Percentiles rank a stretch among this genome's conserved stretches.
Conservation (phyloP, 2,113 vertebrate species). For the Paralichthys olivaceus region DNA sequence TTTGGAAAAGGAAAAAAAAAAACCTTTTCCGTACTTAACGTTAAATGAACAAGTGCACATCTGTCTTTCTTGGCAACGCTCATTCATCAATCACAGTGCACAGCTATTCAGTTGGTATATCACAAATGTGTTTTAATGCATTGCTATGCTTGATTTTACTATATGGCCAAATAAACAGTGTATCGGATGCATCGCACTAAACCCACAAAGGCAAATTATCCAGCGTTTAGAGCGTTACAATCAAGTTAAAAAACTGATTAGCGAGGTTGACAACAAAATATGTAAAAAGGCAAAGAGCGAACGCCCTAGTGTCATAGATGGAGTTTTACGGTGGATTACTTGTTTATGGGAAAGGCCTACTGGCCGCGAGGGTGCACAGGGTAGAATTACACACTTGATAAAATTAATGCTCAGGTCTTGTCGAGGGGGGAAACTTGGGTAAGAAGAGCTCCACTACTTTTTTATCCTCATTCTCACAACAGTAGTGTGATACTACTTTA, state of each 20-base stretch:
- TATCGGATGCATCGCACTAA: slow-evolving; percentile 52
- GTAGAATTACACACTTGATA: slow-evolving; percentile 70
- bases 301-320: slow-evolving; percentile 55
- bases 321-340: slow-evolving; percentile 66
- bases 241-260: slow-evolving; percentile 75
- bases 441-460: slow-evolving; percentile 33
- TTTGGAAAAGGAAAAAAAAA: background rate
- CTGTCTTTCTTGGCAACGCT: slow-evolving; percentile 1
- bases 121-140: slow-evolving; percentile 24
- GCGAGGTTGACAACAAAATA: slow-evolving; percentile 60
- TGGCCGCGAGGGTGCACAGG: slow-evolving; percentile 52
- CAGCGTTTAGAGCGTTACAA: slow-evolving; percentile 64
- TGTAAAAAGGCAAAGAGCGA: slow-evolving; percentile 51
- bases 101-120: background rate
- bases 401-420: slow-evolving; percentile 58
- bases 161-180: slow-evolving; percentile 46
- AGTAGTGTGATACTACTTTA: background rate
- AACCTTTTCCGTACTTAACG: slow-evolving; percentile 18
- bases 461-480: slow-evolving; percentile 17
- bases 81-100: background rate
- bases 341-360: slow-evolving; percentile 65
- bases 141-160: slow-evolving; percentile 25
- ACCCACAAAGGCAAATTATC: slow-evolving; percentile 62
- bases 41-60: slow-evolving; percentile 50
- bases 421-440: slow-evolving; percentile 33